Conservation (phyloP, 2,888 invertebrate species). For the Barypeithes pellucidus region DNA sequence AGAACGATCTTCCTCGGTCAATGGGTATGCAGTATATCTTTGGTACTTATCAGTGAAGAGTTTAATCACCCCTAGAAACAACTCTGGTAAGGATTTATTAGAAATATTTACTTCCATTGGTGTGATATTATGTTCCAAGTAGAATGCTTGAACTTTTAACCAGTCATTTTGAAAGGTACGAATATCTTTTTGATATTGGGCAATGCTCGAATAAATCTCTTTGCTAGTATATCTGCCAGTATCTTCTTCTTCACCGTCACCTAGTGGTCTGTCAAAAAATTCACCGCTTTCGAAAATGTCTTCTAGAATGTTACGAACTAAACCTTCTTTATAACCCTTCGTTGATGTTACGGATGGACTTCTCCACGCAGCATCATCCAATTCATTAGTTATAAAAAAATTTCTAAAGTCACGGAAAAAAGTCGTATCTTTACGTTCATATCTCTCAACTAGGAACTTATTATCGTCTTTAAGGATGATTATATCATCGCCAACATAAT, state of each 20-base stretch:
- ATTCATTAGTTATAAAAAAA: conserved; percentile 62
- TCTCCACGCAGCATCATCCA: conserved; percentile 62
- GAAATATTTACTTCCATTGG: conserved; percentile 61
- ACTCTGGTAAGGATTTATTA: conserved; percentile 60
- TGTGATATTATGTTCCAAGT: conserved; percentile 57
- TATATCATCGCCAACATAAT: conserved; percentile 74
- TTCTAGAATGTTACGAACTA: conserved; percentile 54
- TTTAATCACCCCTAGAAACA: conserved; percentile 63
- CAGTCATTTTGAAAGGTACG: conserved; percentile 59
- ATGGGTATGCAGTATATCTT: conserved; percentile 69
- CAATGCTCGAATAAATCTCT: conserved; percentile 28
- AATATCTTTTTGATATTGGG: conserved; percentile 57
- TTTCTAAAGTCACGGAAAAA: conserved; percentile 61
- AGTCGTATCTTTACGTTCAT: conserved; percentile 57
- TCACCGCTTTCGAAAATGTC: conserved; percentile 55
- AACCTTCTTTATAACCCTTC: conserved; percentile 39
- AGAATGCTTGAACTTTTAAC: conserved; percentile 58
- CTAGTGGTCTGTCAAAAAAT: conserved; percentile 34
- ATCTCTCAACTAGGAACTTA: conserved; percentile 68
- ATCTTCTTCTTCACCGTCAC: background rate
- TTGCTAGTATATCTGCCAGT: background rate
- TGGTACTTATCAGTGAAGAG: conserved; percentile 64
- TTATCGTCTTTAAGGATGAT: conserved; percentile 73
- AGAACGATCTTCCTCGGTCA: conserved; percentile 71
- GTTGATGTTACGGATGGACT: conserved; percentile 57